These are phyloP conservation scores for Urosaurus nigricauda DNA, from an alignment of 2,797 vertebrate genomes.

Conservation along the genomic window DNA sequence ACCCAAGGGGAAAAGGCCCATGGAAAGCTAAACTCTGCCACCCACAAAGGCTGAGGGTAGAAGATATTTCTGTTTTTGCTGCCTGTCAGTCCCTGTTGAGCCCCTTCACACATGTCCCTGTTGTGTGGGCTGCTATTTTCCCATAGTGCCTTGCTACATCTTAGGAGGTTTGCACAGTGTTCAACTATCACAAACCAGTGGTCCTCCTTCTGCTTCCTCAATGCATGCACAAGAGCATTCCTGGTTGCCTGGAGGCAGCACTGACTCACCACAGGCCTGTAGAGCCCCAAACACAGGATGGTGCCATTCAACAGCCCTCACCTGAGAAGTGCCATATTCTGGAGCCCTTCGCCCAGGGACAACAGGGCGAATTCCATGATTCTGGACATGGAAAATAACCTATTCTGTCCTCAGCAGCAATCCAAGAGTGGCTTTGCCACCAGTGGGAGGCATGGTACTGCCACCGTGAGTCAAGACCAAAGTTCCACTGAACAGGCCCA, in stretches of 20 bases:
- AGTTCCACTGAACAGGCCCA: fast-evolving
- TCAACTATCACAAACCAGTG: not conserved
- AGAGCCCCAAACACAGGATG: not conserved
- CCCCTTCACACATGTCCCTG: not conserved
- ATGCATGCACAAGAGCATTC: not conserved
- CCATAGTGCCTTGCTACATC: no score
- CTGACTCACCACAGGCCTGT: not conserved
- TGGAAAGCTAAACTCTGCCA: not conserved
- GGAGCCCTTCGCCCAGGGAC: not conserved
- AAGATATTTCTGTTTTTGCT: not conserved
- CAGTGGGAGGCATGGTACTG: not conserved
- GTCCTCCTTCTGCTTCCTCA: not conserved
- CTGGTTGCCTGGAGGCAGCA: not conserved
- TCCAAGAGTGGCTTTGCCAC: not conserved
- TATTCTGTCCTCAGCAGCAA: not conserved
- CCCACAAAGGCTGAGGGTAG: not conserved
- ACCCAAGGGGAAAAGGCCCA: not conserved
- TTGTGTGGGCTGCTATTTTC: not conserved
- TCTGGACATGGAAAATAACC: not conserved
- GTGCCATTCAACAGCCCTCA: not conserved
- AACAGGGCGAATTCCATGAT: not conserved
- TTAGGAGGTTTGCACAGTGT: not conserved
- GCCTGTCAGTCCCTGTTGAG: not conserved
- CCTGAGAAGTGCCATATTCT: not conserved
- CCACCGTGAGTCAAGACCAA: not conserved